phyloP scores from a whole-genome alignment of 2,797 vertebrate species.

The Zenarchopterus dispar region DNA sequence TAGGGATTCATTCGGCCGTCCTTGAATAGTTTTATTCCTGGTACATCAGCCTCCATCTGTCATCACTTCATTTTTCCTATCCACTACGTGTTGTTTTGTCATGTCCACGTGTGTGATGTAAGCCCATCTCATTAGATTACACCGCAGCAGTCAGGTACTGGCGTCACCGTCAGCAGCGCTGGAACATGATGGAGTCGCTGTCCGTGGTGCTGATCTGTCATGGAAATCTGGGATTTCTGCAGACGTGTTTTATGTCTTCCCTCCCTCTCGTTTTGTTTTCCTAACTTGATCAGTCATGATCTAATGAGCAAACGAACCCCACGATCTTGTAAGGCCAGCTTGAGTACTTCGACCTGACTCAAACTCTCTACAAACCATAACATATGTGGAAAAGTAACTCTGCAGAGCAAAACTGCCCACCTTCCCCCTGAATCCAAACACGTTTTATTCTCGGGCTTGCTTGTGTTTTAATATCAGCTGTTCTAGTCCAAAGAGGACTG shows the following conservation, averaged over 20 bases:
- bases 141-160: not conserved
- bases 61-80: conserved; percentile 2
- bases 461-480: too few species aligned
- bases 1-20: not conserved
- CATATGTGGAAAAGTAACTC: too few species aligned
- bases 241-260: not conserved
- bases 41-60: conserved; percentile 5
- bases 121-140: too few species aligned
- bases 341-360: too few species aligned
- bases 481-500: too few species aligned
- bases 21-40: conserved; percentile 12
- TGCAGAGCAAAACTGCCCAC: too few species aligned
- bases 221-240: not conserved
- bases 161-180: conserved; percentile 37
- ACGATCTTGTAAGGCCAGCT: too few species aligned
- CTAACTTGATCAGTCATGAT: not conserved
- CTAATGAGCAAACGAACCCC: too few species aligned
- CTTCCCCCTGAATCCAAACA: too few species aligned
- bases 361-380: too few species aligned
- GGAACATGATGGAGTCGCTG: conserved; percentile 47
- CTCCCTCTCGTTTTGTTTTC: too few species aligned
- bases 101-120: not conserved
- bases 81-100: not conserved
- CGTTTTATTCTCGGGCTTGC: too few species aligned
- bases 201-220: conserved; percentile 68